Percentiles rank a stretch among this genome's conserved stretches.
Evolutionary conservation across 2,113 vertebrate genomes (phyloP).

Genomic region (Peromyscus leucopus): DNA sequence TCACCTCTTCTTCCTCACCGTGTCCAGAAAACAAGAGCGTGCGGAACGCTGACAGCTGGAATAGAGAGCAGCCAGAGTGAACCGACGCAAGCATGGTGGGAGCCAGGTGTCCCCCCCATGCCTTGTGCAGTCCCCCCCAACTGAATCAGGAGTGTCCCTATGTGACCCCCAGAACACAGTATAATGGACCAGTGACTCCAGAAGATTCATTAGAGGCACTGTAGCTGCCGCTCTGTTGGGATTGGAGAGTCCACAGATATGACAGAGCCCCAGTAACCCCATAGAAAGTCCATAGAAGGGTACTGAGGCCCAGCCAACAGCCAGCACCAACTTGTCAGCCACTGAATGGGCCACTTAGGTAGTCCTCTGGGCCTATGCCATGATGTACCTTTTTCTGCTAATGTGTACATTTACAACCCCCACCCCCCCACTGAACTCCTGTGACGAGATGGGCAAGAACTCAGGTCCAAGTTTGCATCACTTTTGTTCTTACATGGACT

Average conservation of each 20-base stretch:
- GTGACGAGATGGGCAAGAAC: background rate
- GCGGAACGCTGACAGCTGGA: slow-evolving; percentile 94
- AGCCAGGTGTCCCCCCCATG: background rate
- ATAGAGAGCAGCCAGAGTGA: background rate
- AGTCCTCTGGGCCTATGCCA: background rate
- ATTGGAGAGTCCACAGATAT: background rate
- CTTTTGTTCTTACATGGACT: background rate
- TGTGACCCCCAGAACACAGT: rapidly evolving
- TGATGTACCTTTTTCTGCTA: background rate
- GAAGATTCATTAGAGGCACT: background rate
- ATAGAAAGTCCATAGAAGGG: background rate
- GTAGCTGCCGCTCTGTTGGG: background rate
- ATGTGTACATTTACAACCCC: background rate
- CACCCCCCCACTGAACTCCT: background rate
- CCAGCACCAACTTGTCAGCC: background rate
- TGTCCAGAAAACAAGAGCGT: slow-evolving; percentile 91
- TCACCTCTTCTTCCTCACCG: slow-evolving; percentile 92
- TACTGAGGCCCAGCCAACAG: background rate
- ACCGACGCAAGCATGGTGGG: rapidly evolving
- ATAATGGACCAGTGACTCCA: background rate
- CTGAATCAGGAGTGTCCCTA: background rate
- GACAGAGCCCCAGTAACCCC: background rate
- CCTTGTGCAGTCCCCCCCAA: rapidly evolving
- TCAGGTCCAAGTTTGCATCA: background rate
- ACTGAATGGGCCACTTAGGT: background rate